Conservation (phyloP, 2,797 vertebrate genomes). For the Tokudaia tokunoshimensis region DNA sequence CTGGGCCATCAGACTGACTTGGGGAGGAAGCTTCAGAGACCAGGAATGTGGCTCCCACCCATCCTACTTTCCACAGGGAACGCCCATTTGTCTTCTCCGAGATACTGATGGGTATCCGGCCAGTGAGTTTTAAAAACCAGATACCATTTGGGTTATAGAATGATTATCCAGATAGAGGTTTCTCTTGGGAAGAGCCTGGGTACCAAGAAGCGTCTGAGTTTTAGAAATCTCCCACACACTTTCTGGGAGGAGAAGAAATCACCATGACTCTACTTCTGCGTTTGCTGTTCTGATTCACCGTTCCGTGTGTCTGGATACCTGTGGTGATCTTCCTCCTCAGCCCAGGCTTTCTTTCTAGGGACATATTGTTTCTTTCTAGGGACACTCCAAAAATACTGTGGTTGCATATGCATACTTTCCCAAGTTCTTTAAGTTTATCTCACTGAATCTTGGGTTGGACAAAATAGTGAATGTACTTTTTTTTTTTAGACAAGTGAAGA, state of each 20-base stretch:
- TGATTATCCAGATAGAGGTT: not conserved
- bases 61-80: not conserved
- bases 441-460: not conserved
- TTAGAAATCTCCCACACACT: not conserved
- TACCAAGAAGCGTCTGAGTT: not conserved
- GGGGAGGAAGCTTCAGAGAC: not conserved
- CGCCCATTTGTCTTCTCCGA: not conserved
- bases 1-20: not conserved
- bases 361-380: not conserved
- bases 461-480: not conserved
- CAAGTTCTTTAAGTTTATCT: constrained; percentile 13
- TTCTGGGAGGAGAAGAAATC: not conserved
- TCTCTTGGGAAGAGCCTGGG: not conserved
- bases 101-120: not conserved
- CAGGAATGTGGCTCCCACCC: not conserved
- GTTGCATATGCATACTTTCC: not conserved
- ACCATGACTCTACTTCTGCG: not conserved
- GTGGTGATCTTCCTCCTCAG: not conserved
- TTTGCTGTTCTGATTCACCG: not conserved
- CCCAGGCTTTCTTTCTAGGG: not conserved
- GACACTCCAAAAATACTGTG: not conserved
- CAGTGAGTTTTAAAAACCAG: not conserved
- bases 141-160: not conserved
- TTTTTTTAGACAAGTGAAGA: constrained; percentile 5
- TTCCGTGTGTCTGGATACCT: not conserved